phyloP scores from a whole-genome alignment of 37 sponge, comb jelly and placozoan species.

The Aplysina aerophoba region DNA sequence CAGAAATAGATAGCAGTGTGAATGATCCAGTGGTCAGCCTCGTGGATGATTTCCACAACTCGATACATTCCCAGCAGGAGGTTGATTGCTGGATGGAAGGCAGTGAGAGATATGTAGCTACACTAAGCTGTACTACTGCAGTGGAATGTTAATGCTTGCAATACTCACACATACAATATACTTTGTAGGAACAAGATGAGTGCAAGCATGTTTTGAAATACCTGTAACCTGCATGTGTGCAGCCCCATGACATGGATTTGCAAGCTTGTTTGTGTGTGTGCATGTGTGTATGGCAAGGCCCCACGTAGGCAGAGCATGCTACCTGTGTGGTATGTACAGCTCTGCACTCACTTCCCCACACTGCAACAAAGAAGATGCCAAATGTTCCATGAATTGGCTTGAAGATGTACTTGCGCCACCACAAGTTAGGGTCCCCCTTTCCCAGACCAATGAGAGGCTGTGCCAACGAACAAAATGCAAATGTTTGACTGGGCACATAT shows the following conservation, averaged over 20 bases:
- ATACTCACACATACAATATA: too few species aligned
- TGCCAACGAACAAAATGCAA: not conserved
- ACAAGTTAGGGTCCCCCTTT: conserved; percentile 48
- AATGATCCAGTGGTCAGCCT: conserved; percentile 1
- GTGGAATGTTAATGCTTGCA: not conserved
- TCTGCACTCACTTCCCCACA: not conserved
- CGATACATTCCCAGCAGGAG: conserved; percentile 23
- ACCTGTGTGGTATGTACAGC: too few species aligned
- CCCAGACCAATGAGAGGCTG: conserved; percentile 26
- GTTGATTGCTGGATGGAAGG: conserved; percentile 12
- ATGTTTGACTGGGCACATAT: not conserved
- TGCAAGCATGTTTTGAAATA: too few species aligned
- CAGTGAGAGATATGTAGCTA: not conserved
- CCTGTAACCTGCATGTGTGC: too few species aligned
- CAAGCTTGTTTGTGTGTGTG: too few species aligned
- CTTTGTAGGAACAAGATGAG: too few species aligned
- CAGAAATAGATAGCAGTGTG: conserved; percentile 14
- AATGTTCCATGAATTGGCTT: conserved; percentile 58
- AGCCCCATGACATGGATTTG: too few species aligned
- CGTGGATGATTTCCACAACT: not conserved
- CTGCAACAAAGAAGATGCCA: conserved; percentile 44
- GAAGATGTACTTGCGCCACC: conserved; percentile 55
- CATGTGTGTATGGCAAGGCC: too few species aligned
- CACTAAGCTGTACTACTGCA: too few species aligned
- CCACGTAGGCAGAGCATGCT: too few species aligned